Conservation (phyloP, 2,113 vertebrate species). For the Motacilla alba region DNA sequence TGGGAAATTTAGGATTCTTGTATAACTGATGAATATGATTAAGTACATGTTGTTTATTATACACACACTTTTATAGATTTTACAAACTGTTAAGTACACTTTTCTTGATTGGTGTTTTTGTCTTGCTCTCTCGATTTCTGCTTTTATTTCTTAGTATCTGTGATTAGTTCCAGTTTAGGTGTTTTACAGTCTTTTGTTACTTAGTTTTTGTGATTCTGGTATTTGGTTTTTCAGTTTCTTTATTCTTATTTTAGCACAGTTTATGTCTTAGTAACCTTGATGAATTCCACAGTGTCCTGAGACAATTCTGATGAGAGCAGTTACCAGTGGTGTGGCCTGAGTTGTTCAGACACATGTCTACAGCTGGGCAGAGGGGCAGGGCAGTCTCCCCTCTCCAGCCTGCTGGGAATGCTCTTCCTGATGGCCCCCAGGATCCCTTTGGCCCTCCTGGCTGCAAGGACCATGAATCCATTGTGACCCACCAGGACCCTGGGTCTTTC, state of each 20-base stretch:
- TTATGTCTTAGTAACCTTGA: neutral
- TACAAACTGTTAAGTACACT: neutral
- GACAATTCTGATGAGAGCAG: neutral
- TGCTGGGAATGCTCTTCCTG: neutral
- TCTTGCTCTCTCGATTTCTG: neutral
- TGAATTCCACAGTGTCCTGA: neutral
- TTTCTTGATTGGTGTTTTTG: neutral
- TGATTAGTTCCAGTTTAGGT: neutral
- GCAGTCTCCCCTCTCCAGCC: neutral
- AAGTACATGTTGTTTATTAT: neutral
- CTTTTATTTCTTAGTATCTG: neutral
- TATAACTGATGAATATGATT: neutral
- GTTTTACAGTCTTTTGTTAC: neutral
- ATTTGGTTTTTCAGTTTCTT: neutral
- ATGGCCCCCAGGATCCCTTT: neutral
- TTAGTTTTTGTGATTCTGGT: neutral
- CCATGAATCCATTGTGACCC: neutral
- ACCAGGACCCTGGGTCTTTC: neutral
- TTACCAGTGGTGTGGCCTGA: neutral
- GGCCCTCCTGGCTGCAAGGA: neutral
- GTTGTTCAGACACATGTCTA: neutral
- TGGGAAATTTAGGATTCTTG: neutral
- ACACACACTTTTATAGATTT: neutral
- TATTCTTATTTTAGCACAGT: neutral
- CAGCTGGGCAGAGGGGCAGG: neutral